These are phyloP conservation scores for Drosophila lacicola DNA, from an alignment of 2,888 invertebrate genomes.

Conservation along the genomic window DNA sequence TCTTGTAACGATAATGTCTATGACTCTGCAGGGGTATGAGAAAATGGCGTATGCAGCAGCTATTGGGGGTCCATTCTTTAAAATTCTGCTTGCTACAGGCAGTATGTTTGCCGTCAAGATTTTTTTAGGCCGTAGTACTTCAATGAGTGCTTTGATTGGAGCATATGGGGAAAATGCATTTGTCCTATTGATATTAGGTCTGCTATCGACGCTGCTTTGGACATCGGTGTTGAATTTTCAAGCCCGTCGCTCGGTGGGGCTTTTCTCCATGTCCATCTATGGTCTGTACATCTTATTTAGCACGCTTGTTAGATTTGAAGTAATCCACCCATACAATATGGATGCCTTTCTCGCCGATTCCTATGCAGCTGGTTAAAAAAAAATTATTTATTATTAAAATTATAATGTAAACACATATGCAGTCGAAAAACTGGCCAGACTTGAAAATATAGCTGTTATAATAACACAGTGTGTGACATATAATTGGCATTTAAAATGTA, in stretches of 20 bases:
- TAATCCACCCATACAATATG: conserved; percentile 26
- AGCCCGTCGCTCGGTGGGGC: conserved; percentile 46
- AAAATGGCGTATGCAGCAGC: conserved; percentile 51
- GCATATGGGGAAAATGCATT: conserved; percentile 33
- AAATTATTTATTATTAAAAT: no score
- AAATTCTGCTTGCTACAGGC: conserved; percentile 15
- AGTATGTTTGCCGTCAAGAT: conserved; percentile 10
- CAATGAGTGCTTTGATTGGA: neutral
- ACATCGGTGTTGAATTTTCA: conserved; percentile 33
- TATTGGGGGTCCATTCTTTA: conserved; percentile 42
- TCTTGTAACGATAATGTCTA: conserved; percentile 32
- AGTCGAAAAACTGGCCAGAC: no score
- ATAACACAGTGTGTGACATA: no score
- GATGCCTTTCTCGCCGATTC: neutral
- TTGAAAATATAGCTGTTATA: no score
- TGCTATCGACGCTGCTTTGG: conserved; percentile 37
- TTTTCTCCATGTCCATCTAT: conserved; percentile 36
- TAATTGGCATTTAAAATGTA: no score
- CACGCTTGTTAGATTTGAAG: conserved; percentile 14
- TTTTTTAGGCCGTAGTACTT: neutral
- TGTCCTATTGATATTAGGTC: conserved; percentile 18
- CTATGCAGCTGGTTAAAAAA: no score
- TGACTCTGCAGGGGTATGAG: conserved; percentile 52
- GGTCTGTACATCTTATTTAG: conserved; percentile 15
- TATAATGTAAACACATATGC: no score